Evolutionary conservation across 2,113 vertebrate species (phyloP), one percentile per base, ranked within the genome.

Genomic region (Copsychus sechellarum): DNA sequence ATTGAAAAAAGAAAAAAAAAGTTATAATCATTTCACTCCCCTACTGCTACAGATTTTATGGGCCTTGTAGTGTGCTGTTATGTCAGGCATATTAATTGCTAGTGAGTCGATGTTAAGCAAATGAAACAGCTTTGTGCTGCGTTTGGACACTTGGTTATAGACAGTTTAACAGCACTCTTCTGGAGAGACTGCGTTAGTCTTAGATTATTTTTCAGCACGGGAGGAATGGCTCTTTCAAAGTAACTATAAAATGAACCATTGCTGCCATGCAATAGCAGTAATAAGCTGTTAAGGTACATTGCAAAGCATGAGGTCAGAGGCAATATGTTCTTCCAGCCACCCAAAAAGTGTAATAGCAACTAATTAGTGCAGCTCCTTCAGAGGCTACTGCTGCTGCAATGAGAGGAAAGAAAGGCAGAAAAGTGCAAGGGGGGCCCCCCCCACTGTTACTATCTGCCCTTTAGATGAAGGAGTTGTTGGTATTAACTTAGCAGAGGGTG

Each of bases 61-160:
- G 93, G 57, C 90, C 94, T 97, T 94, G 92, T 40, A 77, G 81
- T 69, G 71, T 6, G 24, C 78, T 74, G 74, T 87, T 94, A 90
- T 94, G 88, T 90, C 73, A 70, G 61, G 94, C 92, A 95, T 94
- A 93, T 93, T 91, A 97, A 97, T 95, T 97, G 92, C 91, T 85
- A 92, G 89, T 66, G 92, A 90, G 91, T 82, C 6, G 34, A 66
- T 78, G 79, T 81, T 93, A 95, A 96, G 89, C 93, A 91, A 97
- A 97, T 91, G 92, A 96, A 96, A 93, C 82, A 81, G 95, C 93
- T 95, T 92, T 90, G 88, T 74, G 64, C 88, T 65, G 81, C 45
- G 23, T 95, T 96, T 95, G 97, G 96, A 94, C 95, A 95, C 90
- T 97, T 77, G 86, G 94, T 92, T 97, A 96, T 95, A 97, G 90